phyloP scores from a whole-genome alignment of 1,140 invertebrate genomes.

The Panagrolaimus sp. region DNA sequence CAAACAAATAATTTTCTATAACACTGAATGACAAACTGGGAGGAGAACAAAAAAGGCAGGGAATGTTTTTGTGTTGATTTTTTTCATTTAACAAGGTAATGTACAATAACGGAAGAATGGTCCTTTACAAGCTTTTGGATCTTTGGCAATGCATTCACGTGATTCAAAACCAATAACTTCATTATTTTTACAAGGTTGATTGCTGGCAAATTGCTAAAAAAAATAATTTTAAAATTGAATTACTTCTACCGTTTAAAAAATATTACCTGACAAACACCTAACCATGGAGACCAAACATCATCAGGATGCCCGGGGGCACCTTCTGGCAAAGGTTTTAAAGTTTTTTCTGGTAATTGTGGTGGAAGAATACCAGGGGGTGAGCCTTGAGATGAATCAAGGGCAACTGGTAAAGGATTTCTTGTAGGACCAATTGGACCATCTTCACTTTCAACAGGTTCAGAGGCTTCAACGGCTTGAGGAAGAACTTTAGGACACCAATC shows the following conservation, averaged over 20 bases:
- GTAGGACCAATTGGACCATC: constrained; percentile 33
- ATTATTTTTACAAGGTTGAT: constrained; percentile 52
- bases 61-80: constrained; percentile 4
- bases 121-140: constrained; percentile 50
- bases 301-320: constrained; percentile 37
- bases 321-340: constrained; percentile 35
- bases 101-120: constrained; percentile 55
- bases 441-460: not conserved
- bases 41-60: not conserved
- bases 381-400: constrained; percentile 16
- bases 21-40: not conserved
- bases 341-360: constrained; percentile 30
- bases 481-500: constrained; percentile 47
- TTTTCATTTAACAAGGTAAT: constrained; percentile 26
- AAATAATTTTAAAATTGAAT: constrained; percentile 12
- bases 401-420: constrained; percentile 35
- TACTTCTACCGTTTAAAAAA: too few species aligned
- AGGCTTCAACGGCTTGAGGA: not conserved
- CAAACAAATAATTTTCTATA: not conserved
- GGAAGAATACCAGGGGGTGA: constrained; percentile 47
- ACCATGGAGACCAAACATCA: constrained; percentile 53
- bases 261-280: constrained; percentile 46
- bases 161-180: constrained; percentile 56
- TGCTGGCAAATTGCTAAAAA: constrained; percentile 54
- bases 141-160: constrained; percentile 55